Percentiles rank a stretch among this genome's conserved stretches.
phyloP scores from a whole-genome alignment of 2,888 invertebrate genomes.

The Pseudococcus longispinus region DNA sequence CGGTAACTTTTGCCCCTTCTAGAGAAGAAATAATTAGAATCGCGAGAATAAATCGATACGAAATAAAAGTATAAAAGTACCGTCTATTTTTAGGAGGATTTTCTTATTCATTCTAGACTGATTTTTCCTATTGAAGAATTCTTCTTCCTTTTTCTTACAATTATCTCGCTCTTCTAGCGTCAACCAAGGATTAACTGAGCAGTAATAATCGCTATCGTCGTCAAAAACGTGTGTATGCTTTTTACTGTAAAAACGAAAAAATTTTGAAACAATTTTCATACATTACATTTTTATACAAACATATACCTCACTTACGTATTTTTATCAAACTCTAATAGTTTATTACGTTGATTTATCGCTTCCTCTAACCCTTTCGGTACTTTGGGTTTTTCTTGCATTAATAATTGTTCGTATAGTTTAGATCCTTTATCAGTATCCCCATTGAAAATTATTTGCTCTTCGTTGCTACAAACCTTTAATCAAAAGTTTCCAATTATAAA shows the following conservation, averaged over 20 bases:
- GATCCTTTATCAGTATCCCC: slow-evolving; percentile 58
- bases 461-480: slow-evolving; percentile 58
- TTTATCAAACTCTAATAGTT: slow-evolving; percentile 82
- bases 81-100: slow-evolving; percentile 80
- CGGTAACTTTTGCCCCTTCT: slow-evolving; percentile 14
- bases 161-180: slow-evolving; percentile 73
- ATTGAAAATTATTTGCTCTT: slow-evolving; percentile 58
- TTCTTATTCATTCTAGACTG: slow-evolving; percentile 73
- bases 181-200: slow-evolving; percentile 83
- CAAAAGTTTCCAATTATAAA: not conserved
- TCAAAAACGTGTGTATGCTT: slow-evolving; percentile 83
- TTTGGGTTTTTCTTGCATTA: slow-evolving; percentile 64
- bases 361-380: slow-evolving; percentile 66
- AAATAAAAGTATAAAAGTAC: slow-evolving; percentile 61
- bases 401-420: slow-evolving; percentile 57
- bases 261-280: not conserved
- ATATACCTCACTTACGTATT: slow-evolving; percentile 68
- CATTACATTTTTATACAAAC: not conserved
- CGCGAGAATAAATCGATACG: not conserved
- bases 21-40: slow-evolving; percentile 41
- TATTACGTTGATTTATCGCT: slow-evolving; percentile 80
- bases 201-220: slow-evolving; percentile 94
- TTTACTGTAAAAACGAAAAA: slow-evolving; percentile 66
- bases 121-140: slow-evolving; percentile 69
- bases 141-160: slow-evolving; percentile 72